Evolutionary conservation across 2,888 invertebrate genomes (phyloP), one percentile per base, ranked within the genome.

Genomic region (Clepsis dumicolana): DNA sequence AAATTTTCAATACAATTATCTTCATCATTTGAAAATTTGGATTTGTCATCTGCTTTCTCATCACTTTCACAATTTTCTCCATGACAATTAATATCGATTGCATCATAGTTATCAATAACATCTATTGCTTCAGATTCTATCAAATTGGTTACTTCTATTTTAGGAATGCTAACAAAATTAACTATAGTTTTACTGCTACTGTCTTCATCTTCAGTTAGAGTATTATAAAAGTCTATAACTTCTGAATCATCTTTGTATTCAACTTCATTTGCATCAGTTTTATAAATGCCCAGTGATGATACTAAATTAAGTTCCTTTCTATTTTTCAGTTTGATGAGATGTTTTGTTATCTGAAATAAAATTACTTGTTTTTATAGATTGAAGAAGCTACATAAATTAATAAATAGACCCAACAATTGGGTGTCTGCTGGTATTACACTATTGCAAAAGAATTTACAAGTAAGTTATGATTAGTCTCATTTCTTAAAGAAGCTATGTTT

Each of bases 271-370:
- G 73, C 59, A 48, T 64, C 70, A 10, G 57, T 27, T 62, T 64
- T 50, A 56, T 54, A 63, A 25, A 29, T 65, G 12, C 50, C 64
- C 25, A 81, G 59, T 29, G 73, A 18, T 2, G 78, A 76, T 12
- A 62, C 66, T 10, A 80, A 62, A 48, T 79, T 77, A 27, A 80
- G 67, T 7, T 74, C 64, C 4, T 65, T 57, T 60, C 79, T 75
- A 21, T 76, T 72, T 54, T 70, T 70, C 59, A 71, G 48, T 61
- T 71, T 72, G 21, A 82, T 74, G 0, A 79, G 72, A 29, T 14
- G 14, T 72, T 75, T 74, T 3, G 72, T 77, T 29, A 83, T 71
- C 83, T 83, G 74, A 18, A 79, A 80, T 35, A n/a, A 38, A 38
- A 38, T n/a, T n/a, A n/a, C n/a, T n/a, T n/a, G n/a, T n/a, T n/a